These are phyloP conservation scores for Monarcha castaneiventris DNA, from an alignment of 2,113 vertebrate genomes.

Conservation along the genomic window DNA sequence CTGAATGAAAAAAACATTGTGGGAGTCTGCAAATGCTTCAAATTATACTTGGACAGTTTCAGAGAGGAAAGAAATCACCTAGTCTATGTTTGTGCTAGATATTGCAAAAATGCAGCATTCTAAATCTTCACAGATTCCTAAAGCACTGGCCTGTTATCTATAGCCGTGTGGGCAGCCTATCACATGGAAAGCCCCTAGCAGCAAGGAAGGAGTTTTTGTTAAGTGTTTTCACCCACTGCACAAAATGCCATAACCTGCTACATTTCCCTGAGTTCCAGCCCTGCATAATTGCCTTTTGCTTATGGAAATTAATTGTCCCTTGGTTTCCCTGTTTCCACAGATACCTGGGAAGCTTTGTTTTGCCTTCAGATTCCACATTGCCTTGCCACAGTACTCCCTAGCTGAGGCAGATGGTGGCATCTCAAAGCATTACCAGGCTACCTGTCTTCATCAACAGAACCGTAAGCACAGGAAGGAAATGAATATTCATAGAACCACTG, in stretches of 20 bases:
- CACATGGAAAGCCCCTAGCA: neutral
- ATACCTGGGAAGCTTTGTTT: neutral
- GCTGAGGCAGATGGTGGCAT: neutral
- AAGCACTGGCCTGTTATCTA: neutral
- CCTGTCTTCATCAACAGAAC: neutral
- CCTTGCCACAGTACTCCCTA: neutral
- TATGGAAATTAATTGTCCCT: neutral
- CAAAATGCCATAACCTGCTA: neutral
- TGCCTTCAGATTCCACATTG: neutral
- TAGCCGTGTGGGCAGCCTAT: neutral
- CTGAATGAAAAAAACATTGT: neutral
- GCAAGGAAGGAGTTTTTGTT: neutral
- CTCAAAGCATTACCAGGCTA: neutral
- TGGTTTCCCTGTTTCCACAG: neutral
- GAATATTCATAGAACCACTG: neutral
- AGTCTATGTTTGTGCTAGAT: neutral
- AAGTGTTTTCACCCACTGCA: neutral
- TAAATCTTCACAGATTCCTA: neutral
- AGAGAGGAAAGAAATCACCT: neutral
- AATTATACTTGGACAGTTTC: neutral
- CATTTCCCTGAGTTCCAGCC: neutral
- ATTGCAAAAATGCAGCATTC: neutral
- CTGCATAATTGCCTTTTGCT: neutral
- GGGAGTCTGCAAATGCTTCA: neutral
- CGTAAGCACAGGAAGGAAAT: neutral